Evolutionary conservation across 2,888 invertebrate genomes (phyloP).

Genomic region (Hypsopygia costalis): DNA sequence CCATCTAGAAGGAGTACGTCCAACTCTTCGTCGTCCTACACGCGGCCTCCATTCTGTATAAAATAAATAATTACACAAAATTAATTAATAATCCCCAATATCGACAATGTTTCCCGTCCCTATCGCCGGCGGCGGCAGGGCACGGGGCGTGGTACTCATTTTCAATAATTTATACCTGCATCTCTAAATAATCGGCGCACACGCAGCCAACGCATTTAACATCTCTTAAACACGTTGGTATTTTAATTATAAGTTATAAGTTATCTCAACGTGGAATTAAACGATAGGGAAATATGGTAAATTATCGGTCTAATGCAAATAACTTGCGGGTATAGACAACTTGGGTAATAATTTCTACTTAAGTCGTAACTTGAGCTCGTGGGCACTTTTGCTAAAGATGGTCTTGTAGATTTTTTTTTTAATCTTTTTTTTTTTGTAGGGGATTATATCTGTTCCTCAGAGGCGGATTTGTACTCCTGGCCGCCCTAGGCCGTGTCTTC

Average conservation of each 20-base stretch:
- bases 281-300: neutral
- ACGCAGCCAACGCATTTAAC: slow-evolving; percentile 51
- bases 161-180: slow-evolving; percentile 71
- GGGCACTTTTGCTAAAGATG: no score
- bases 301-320: neutral
- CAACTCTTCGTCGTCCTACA: no score
- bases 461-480: no score
- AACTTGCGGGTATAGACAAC: neutral
- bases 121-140: slow-evolving; percentile 48
- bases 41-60: no score
- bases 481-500: no score
- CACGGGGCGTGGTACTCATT: slow-evolving; percentile 65
- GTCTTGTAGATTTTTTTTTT: no score
- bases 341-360: no score
- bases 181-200: slow-evolving; percentile 65
- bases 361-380: no score
- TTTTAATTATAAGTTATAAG: slow-evolving; percentile 53
- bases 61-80: slow-evolving; percentile 1
- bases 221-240: slow-evolving; percentile 45
- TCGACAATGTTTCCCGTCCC: slow-evolving; percentile 26
- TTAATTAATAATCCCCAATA: slow-evolving; percentile 9
- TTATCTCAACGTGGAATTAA: neutral
- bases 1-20: no score
- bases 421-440: no score
- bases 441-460: no score